Percentiles rank a stretch among this genome's conserved stretches.
These are phyloP conservation scores for Beroe ovata DNA, from an alignment of 37 sponge, comb jelly and placozoan genomes.

Conservation along the genomic window DNA sequence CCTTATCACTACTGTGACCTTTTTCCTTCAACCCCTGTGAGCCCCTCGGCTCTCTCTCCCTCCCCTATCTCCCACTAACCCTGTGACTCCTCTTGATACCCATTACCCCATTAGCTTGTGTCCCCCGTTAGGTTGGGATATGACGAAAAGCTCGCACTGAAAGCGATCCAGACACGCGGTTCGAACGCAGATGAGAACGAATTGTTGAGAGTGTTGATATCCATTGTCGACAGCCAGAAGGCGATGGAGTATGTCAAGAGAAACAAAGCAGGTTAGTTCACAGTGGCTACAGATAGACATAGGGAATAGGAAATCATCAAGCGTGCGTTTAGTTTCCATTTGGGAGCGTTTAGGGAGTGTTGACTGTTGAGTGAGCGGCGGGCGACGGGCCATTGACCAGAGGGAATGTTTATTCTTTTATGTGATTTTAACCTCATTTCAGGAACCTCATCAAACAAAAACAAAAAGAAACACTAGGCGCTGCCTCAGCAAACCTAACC, in stretches of 20 bases:
- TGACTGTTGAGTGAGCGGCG: too few relatives aligned
- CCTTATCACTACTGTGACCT: too few relatives aligned
- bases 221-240: conserved; percentile 57
- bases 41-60: too few relatives aligned
- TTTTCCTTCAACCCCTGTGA: too few relatives aligned
- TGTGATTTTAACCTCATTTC: neutral
- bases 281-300: too few relatives aligned
- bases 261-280: conserved; percentile 40
- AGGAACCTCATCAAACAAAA: conserved; percentile 44
- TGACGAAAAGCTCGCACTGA: conserved; percentile 49
- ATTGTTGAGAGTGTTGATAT: conserved; percentile 24
- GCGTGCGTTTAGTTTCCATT: too few relatives aligned
- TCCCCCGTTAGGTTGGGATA: conserved; percentile 63
- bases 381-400: too few relatives aligned
- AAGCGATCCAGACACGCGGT: conserved; percentile 53
- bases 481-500: neutral
- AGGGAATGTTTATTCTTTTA: neutral
- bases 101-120: too few relatives aligned
- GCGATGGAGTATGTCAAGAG: conserved; percentile 64
- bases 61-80: too few relatives aligned
- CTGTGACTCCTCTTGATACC: too few relatives aligned
- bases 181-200: conserved; percentile 41
- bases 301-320: too few relatives aligned
- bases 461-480: conserved; percentile 44
- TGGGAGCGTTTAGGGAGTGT: too few relatives aligned